phyloP scores from a whole-genome alignment of 92 coral and sea anemone species.

The Actinernus sp. region DNA sequence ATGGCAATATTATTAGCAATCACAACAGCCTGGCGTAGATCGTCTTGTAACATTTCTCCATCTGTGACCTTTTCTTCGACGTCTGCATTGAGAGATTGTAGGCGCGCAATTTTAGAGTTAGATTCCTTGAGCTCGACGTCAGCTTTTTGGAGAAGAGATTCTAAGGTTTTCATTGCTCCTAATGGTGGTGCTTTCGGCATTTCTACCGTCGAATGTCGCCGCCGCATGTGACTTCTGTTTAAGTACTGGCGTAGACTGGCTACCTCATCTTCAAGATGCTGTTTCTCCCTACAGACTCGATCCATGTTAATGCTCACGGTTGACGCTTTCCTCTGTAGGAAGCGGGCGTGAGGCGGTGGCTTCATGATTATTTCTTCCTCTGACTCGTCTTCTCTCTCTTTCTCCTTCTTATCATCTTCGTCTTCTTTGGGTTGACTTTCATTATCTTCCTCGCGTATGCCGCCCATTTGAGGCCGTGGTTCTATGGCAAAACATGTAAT shows the following conservation, averaged over 20 bases:
- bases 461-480: too few species aligned
- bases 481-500: too few species aligned
- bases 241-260: slow-evolving; percentile 76
- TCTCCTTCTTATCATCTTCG: slow-evolving; percentile 10
- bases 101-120: slow-evolving; percentile 77
- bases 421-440: too few species aligned
- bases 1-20: slow-evolving; percentile 83
- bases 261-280: slow-evolving; percentile 82
- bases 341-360: slow-evolving; percentile 71
- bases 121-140: slow-evolving; percentile 82
- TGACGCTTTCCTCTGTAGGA: slow-evolving; percentile 72
- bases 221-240: slow-evolving; percentile 35
- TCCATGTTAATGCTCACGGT: slow-evolving; percentile 82
- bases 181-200: slow-evolving; percentile 40
- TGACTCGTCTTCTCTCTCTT: slow-evolving; percentile 13
- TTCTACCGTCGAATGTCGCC: slow-evolving; percentile 71
- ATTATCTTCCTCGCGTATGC: too few species aligned
- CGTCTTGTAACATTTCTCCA: slow-evolving; percentile 66
- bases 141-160: slow-evolving; percentile 80
- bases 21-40: slow-evolving; percentile 81
- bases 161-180: slow-evolving; percentile 78
- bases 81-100: slow-evolving; percentile 75
- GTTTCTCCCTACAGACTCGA: slow-evolving; percentile 83
- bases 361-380: slow-evolving; percentile 41
- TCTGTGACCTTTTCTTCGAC: slow-evolving; percentile 82